phyloP scores from a whole-genome alignment of 2,113 vertebrate species.

The Brachyistius frenatus region DNA sequence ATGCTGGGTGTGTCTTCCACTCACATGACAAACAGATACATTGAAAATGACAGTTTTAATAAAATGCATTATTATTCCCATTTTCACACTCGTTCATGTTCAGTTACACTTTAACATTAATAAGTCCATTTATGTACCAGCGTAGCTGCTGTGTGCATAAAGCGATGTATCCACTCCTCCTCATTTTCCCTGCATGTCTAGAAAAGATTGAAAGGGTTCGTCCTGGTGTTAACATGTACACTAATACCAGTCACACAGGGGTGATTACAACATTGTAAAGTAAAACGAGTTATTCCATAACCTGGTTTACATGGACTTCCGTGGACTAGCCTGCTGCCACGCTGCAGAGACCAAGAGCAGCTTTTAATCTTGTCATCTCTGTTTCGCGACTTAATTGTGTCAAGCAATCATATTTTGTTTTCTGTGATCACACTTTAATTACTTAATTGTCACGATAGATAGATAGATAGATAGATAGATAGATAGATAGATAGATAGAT shows the following conservation, averaged over 20 bases:
- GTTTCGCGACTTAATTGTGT: constrained; percentile 46
- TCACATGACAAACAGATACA: constrained; percentile 15
- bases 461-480: too few species aligned
- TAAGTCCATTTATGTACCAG: constrained; percentile 34
- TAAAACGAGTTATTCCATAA: neutral
- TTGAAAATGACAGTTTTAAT: constrained; percentile 35
- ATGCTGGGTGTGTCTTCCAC: constrained; percentile 17
- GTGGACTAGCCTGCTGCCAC: neutral
- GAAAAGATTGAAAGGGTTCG: constrained; percentile 54
- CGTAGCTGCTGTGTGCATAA: constrained; percentile 39
- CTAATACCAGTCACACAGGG: neutral
- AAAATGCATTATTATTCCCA: constrained; percentile 11
- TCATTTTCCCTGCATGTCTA: constrained; percentile 17
- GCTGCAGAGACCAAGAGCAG: neutral
- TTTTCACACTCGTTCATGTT: constrained; percentile 7
- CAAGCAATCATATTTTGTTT: constrained; percentile 47
- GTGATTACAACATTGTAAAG: constrained; percentile 16
- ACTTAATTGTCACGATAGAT: constrained; percentile 34
- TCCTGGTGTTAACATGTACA: constrained; percentile 12
- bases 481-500: too few species aligned
- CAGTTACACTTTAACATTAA: constrained; percentile 31
- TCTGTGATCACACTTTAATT: constrained; percentile 65
- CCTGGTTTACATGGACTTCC: neutral
- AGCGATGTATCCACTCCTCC: neutral
- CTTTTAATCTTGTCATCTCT: constrained; percentile 40